These are phyloP conservation scores for Calidris pugnax DNA, from an alignment of 2,113 vertebrate species.

Conservation along the genomic window DNA sequence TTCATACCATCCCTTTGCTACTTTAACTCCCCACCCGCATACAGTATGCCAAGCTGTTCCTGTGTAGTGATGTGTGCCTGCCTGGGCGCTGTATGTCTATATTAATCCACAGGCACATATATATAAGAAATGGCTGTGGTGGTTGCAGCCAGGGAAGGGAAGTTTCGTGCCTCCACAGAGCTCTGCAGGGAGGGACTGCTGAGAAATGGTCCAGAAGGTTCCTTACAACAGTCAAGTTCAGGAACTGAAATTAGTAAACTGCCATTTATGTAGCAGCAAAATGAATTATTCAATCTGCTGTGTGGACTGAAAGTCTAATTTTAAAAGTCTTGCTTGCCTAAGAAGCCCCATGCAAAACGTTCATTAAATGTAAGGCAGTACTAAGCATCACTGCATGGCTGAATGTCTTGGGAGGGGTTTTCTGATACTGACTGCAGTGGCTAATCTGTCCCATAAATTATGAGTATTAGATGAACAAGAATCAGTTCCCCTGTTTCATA, in stretches of 20 bases:
- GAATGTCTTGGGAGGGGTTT: neutral
- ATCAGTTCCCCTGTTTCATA: neutral
- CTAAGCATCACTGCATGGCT: neutral
- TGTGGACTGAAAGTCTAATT: slow-evolving; percentile 36
- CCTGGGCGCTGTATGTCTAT: neutral
- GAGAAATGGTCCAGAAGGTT: slow-evolving; percentile 32
- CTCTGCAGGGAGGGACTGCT: neutral
- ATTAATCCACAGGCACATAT: slow-evolving; percentile 7
- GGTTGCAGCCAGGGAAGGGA: neutral
- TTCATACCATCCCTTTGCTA: slow-evolving; percentile 21
- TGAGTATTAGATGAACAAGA: neutral
- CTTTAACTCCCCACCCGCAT: slow-evolving; percentile 41
- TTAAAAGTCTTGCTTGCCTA: slow-evolving; percentile 11
- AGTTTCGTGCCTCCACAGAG: neutral
- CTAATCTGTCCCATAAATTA: neutral
- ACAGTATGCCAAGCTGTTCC: slow-evolving; percentile 31
- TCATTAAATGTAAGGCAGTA: neutral
- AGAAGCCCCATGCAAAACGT: fast-evolving
- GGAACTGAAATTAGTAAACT: slow-evolving; percentile 43
- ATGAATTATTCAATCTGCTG: slow-evolving; percentile 46
- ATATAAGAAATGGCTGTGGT: neutral
- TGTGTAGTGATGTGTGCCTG: slow-evolving; percentile 27
- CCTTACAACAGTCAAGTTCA: neutral
- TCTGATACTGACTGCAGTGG: neutral
- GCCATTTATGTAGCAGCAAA: slow-evolving; percentile 15